Conservation (phyloP, 2,113 vertebrate genomes). For the Lontra canadensis region DNA sequence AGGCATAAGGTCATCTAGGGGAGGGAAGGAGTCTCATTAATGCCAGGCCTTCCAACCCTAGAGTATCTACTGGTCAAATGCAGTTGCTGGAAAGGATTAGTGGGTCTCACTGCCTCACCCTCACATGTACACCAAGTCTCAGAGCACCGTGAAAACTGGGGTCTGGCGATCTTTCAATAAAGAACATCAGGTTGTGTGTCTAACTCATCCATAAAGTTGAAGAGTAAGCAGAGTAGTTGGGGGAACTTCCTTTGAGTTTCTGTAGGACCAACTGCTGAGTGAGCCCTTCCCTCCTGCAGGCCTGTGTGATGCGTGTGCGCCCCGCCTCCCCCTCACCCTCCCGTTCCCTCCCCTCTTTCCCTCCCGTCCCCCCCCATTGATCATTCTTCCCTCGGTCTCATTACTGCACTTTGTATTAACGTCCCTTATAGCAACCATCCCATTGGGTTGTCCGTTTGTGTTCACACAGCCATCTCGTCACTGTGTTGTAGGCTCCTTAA, state of each 20-base stretch:
- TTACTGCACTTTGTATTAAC: background rate
- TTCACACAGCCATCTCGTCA: background rate
- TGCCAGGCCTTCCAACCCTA: background rate
- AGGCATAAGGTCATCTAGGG: background rate
- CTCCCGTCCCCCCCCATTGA: fast-evolving
- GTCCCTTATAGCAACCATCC: fast-evolving
- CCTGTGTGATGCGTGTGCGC: background rate
- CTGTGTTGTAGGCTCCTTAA: background rate
- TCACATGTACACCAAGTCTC: background rate
- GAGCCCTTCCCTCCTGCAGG: background rate
- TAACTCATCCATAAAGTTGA: background rate
- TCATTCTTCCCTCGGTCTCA: background rate
- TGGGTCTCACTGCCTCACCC: background rate
- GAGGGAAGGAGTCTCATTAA: background rate
- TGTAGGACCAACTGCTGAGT: background rate
- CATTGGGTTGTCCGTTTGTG: background rate
- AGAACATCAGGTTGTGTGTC: background rate
- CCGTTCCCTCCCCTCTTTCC: background rate
- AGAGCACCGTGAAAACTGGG: background rate
- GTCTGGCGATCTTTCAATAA: background rate
- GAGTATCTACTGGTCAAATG: background rate
- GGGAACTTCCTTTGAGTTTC: background rate
- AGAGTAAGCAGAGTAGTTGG: background rate
- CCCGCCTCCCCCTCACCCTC: background rate
- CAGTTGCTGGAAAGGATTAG: background rate